phyloP scores from a whole-genome alignment of 2,113 vertebrate species.

The Apaloderma vittatum region DNA sequence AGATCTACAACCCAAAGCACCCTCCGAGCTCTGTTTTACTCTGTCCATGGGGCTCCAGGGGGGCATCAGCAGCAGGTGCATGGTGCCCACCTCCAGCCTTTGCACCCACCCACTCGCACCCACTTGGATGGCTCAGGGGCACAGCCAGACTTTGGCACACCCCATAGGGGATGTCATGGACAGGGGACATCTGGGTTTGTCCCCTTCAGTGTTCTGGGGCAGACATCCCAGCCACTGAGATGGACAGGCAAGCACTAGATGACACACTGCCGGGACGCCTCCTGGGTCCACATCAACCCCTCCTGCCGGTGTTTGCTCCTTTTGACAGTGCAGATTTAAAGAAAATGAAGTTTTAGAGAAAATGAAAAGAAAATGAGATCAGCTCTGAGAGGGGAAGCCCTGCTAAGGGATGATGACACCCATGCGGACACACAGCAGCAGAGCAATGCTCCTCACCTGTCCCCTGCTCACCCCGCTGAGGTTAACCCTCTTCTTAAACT shows the following conservation, averaged over 20 bases:
- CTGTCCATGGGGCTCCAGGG: not conserved
- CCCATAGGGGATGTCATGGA: rapidly evolving
- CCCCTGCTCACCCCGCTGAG: not conserved
- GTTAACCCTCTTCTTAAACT: not conserved
- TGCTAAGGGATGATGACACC: not conserved
- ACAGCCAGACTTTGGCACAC: not conserved
- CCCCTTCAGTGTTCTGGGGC: not conserved
- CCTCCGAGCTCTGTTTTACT: not conserved
- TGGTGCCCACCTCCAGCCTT: not conserved
- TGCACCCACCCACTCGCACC: not conserved
- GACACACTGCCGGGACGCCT: not conserved
- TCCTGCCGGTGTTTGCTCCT: not conserved
- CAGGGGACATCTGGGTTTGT: not conserved
- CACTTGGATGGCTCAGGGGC: not conserved
- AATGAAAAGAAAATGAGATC: not conserved
- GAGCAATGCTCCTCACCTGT: not conserved
- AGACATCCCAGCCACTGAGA: not conserved
- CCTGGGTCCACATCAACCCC: not conserved
- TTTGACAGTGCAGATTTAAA: not conserved
- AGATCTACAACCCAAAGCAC: not conserved
- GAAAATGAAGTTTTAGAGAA: not conserved
- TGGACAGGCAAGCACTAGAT: too few relatives aligned
- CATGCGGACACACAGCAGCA: rapidly evolving
- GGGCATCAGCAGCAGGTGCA: not conserved
- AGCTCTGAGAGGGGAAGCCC: not conserved